phyloP scores from a whole-genome alignment of 2,888 invertebrate genomes.

The Oasisia sp. region DNA sequence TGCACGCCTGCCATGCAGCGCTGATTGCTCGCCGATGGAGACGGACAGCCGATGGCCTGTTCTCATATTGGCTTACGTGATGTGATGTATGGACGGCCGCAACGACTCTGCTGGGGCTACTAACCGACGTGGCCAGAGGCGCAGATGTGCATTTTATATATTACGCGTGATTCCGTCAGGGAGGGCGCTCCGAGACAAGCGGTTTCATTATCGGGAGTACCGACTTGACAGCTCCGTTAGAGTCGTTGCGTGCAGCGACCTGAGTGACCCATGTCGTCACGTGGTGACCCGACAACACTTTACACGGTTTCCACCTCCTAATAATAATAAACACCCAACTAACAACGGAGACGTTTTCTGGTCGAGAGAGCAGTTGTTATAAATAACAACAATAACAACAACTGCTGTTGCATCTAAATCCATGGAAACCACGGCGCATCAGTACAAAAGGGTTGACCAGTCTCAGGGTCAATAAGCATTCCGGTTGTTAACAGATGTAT shows the following conservation, averaged over 20 bases:
- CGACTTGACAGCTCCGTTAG: not conserved
- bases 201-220: not conserved
- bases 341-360: no score
- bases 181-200: not conserved
- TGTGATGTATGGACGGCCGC: not conserved
- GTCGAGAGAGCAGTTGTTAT: no score
- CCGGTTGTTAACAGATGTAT: no score
- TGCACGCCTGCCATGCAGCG: not conserved
- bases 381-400: no score
- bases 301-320: not conserved
- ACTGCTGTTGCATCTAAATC: no score
- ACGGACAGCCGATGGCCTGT: not conserved
- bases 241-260: not conserved
- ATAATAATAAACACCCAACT: no score
- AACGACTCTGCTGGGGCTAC: conserved; percentile 3
- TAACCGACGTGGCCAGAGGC: not conserved
- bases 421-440: no score
- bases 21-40: not conserved
- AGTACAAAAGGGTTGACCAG: no score
- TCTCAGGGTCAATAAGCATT: no score
- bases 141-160: not conserved
- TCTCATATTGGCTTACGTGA: not conserved
- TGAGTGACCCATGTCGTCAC: not conserved
- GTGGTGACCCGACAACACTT: not conserved
- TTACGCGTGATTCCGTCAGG: not conserved